Percentiles rank a stretch among this genome's conserved stretches.
Conservation (phyloP, 2,797 vertebrate genomes). For the Scomberomorus guttatus region DNA sequence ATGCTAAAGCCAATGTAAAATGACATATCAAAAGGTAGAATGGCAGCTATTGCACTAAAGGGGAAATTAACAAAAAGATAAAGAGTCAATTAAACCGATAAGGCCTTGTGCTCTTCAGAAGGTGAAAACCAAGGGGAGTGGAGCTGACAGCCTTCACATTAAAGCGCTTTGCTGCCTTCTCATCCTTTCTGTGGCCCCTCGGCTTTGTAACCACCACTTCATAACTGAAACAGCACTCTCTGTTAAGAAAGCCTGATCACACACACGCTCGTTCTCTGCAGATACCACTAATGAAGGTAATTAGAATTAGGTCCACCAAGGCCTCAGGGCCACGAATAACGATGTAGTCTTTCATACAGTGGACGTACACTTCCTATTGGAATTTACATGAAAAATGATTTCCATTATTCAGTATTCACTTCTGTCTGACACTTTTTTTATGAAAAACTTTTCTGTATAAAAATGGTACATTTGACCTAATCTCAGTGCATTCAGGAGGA, state of each 20-base stretch:
- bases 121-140: slow-evolving; percentile 87
- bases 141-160: slow-evolving; percentile 87
- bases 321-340: slow-evolving; percentile 79
- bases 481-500: slow-evolving; percentile 40
- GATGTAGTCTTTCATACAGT: slow-evolving; percentile 52
- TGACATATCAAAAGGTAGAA: slow-evolving; percentile 65
- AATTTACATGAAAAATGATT: slow-evolving; percentile 61
- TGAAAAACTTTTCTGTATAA: neutral
- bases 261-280: slow-evolving; percentile 67
- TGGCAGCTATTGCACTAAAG: slow-evolving; percentile 47
- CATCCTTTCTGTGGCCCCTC: slow-evolving; percentile 64
- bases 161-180: slow-evolving; percentile 75
- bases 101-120: slow-evolving; percentile 75
- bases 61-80: slow-evolving; percentile 83
- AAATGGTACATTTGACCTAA: slow-evolving; percentile 46
- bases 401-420: slow-evolving; percentile 45
- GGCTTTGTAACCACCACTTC: slow-evolving; percentile 71
- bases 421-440: neutral
- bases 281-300: slow-evolving; percentile 85
- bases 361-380: slow-evolving; percentile 17
- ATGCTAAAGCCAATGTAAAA: slow-evolving; percentile 57
- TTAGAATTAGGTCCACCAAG: slow-evolving; percentile 80
- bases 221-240: slow-evolving; percentile 58
- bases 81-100: slow-evolving; percentile 95
- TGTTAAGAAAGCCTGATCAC: slow-evolving; percentile 56